A percentile compares a stretch with the other conserved stretches of the same genome.
phyloP scores from a whole-genome alignment of 1,140 invertebrate species.

The Monomorium pharaonis region DNA sequence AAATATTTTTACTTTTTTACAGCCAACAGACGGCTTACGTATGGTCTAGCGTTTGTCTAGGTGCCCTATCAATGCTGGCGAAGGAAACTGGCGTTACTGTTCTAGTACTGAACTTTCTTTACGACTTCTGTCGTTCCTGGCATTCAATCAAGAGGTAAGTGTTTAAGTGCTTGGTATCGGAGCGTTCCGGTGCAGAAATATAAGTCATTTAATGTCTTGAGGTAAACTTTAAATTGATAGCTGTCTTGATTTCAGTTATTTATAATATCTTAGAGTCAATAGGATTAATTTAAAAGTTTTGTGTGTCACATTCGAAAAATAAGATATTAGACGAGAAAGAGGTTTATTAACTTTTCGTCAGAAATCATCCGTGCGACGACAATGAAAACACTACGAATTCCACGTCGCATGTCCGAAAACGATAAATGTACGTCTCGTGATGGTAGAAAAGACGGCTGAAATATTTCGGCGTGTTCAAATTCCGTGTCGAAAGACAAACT shows the following conservation, averaged over 20 bases:
- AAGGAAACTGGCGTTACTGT: constrained; percentile 97
- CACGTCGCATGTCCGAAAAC: constrained; percentile 3
- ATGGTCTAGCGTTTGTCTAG: constrained; percentile 88
- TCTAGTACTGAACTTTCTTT: constrained; percentile 90
- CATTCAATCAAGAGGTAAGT: constrained; percentile 89
- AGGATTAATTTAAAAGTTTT: neutral
- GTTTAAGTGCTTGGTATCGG: constrained; percentile 57
- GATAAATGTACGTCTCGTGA: constrained; percentile 21
- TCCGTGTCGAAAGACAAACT: neutral
- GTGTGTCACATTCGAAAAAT: neutral
- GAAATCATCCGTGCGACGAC: neutral
- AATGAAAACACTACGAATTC: constrained; percentile 5
- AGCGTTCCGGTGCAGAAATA: neutral
- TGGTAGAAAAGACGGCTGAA: neutral
- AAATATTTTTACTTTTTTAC: constrained; percentile 65
- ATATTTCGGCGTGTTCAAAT: neutral
- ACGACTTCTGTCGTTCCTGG: constrained; percentile 91
- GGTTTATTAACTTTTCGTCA: neutral
- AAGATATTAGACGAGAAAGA: neutral
- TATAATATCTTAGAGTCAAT: neutral
- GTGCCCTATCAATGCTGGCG: constrained; percentile 93
- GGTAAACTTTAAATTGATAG: constrained; percentile 40
- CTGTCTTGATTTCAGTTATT: constrained; percentile 14
- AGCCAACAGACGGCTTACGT: constrained; percentile 84
- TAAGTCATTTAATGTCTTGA: constrained; percentile 9